Base-by-base conservation (phyloP, 1,140 invertebrate species). In the Lordiphosa clarofinis region DNA sequence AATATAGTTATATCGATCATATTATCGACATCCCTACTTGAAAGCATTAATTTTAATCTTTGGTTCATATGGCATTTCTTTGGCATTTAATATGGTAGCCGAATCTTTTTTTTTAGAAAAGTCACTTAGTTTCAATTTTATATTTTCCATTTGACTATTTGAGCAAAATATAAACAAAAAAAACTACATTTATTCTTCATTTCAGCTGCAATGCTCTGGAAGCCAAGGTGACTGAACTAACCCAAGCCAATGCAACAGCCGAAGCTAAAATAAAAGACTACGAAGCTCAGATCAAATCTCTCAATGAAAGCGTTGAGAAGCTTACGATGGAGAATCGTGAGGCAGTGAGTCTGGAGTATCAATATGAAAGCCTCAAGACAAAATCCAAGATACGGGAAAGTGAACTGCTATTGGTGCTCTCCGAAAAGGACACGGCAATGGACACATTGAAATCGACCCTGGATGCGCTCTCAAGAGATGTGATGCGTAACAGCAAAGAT, bases 241-340 rank as follows among this genome's bases (percentile, higher is more conserved):
- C 31, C 13, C 40, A 48, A 46, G 48, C 60, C 5, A 73, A 86
- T 31, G 12, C 67, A 36, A 24, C 31, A 6, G 54, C 73, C 7
- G 73, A 75, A 48, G 24, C 10, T 0, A 82, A 72, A 44, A 64
- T 78, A 1, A 19, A 13, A 7, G 43, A 48, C 2, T 76, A 72
- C 59, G 78, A 86, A 35, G 21, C 39, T 6, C 15, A 86, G n/a
- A 21, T 87, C 8, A 50, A 59, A n/a, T 5, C 9, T n/a, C 49
- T 87, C 5, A 74, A 66, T n/a, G 19, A 63, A 39, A 70, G 43
- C 10, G 59, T 70, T 9, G 46, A 67, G n/a, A 65, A 52, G 33
- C 53, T 89, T 60, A 81, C 84, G 24, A 43, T 87, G 54, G 89
- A 89, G 67, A 86, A 86, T 44, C 76, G 81, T 36, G 63, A 74